A percentile compares a stretch with the other conserved stretches of the same genome.
These are phyloP conservation scores for Takifugu flavidus DNA, from an alignment of 2,113 vertebrate species.

Conservation along the genomic window DNA sequence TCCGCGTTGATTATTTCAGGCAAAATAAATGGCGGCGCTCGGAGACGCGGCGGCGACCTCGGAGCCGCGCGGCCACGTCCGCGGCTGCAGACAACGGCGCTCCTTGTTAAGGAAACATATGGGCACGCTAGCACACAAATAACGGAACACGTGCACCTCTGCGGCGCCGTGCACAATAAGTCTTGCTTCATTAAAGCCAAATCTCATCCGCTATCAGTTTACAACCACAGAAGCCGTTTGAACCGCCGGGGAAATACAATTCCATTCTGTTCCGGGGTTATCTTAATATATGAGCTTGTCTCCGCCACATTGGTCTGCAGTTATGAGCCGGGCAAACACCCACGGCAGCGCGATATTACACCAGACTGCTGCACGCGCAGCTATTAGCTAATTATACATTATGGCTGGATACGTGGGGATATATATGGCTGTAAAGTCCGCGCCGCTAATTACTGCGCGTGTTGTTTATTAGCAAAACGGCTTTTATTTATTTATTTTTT, in stretches of 20 bases:
- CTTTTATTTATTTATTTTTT: conserved; percentile 9
- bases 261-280: conserved; percentile 72
- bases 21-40: conserved; percentile 57
- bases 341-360: conserved; percentile 68
- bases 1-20: conserved; percentile 64
- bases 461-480: conserved; percentile 45
- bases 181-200: conserved; percentile 78
- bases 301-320: conserved; percentile 67
- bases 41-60: conserved; percentile 35
- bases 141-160: conserved; percentile 40
- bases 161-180: conserved; percentile 69
- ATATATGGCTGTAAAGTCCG: conserved; percentile 19
- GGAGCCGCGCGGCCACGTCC: conserved; percentile 24
- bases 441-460: conserved; percentile 52
- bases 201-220: conserved; percentile 75
- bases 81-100: conserved; percentile 27
- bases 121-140: conserved; percentile 16
- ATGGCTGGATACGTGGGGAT: conserved; percentile 31
- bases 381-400: conserved; percentile 70
- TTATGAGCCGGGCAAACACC: conserved; percentile 73
- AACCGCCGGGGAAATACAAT: conserved; percentile 75
- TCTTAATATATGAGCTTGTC: conserved; percentile 77
- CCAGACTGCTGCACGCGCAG: conserved; percentile 65
- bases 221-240: conserved; percentile 72
- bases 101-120: conserved; percentile 51